Evolutionary conservation across 2,888 invertebrate species (phyloP), one percentile per base, ranked within the genome.

Genomic region (Epiblema foenella): DNA sequence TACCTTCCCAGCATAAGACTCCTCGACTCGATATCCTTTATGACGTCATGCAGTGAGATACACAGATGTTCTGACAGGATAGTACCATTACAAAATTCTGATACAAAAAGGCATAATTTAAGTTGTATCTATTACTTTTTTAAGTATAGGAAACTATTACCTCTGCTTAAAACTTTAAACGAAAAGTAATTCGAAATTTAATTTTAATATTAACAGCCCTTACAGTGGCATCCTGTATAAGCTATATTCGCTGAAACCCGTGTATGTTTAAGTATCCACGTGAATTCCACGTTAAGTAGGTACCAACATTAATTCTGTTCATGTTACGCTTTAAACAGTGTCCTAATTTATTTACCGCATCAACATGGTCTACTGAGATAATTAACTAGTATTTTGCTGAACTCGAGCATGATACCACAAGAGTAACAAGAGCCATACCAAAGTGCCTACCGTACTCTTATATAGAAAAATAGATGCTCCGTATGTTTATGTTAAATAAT

Each of bases 391-490:
- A 5, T 37, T 29, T 33, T 37, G 37, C 33, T 18, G 8, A 9
- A 18, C 62, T 7, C 12, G 49, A 62, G 63, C 15, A 49, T 62
- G 17, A 62, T 51, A 33, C 33, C 12, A 3, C 12, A 4, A 60
- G 52, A 63, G 15, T 51, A 51, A 64, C 52, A 10, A 24, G 64
- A 64, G 37, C 52, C 39, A 39, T 29, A 18, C 39, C 20, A 39
- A 17, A 62, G 24, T 51, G n/a, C n/a, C n/a, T n/a, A 62, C 17
- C 15, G 12, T 46, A 46, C 8, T 46, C 42, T 15, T 17, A 51
- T 17, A 51, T 62, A 62, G 46, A 60, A 24, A 60, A 49, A 60
- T 46, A 60, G 46, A n/a, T 24, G 24, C 29, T 46, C n/a, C 42
- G 42, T 42, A 59, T 0, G 12, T 11, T 18, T 39, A 42, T 15